Percentiles rank a stretch among this genome's conserved stretches.
Evolutionary conservation across 2,113 vertebrate genomes (phyloP).

Genomic region (Physeter macrocephalus): DNA sequence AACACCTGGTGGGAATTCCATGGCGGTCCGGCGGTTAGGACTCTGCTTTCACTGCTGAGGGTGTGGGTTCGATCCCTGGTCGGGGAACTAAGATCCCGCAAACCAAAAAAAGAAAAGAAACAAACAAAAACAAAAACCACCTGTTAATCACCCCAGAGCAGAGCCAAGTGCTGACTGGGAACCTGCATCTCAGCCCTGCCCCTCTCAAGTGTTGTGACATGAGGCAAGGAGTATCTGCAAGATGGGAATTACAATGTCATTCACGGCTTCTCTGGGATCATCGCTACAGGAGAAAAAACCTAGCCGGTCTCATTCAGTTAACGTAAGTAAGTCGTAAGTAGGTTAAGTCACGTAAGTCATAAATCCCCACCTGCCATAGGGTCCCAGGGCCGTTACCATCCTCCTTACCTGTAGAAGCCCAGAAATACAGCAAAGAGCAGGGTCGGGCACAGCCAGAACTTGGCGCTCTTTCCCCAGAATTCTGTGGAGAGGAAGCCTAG

Average conservation of each 20-base stretch:
- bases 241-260: accelerated
- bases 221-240: too few relatives aligned
- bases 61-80: too few relatives aligned
- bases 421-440: not conserved
- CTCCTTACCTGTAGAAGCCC: not conserved
- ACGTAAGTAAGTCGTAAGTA: not conserved
- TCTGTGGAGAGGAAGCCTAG: not conserved
- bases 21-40: too few relatives aligned
- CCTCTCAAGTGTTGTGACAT: too few relatives aligned
- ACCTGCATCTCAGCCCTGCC: not conserved
- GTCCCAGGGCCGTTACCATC: too few relatives aligned
- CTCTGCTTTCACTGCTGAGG: too few relatives aligned
- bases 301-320: too few relatives aligned
- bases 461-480: not conserved
- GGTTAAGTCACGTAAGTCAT: not conserved
- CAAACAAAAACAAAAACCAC: too few relatives aligned
- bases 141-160: accelerated
- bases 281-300: not conserved
- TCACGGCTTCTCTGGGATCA: not conserved
- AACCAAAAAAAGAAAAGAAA: too few relatives aligned
- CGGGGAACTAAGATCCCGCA: too few relatives aligned
- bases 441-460: not conserved
- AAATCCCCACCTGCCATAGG: not conserved
- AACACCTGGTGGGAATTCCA: too few relatives aligned
- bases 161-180: not conserved